A percentile compares a stretch with the other conserved stretches of the same genome.
phyloP scores from a whole-genome alignment of 1,140 invertebrate genomes.

The Drosophila asahinai region DNA sequence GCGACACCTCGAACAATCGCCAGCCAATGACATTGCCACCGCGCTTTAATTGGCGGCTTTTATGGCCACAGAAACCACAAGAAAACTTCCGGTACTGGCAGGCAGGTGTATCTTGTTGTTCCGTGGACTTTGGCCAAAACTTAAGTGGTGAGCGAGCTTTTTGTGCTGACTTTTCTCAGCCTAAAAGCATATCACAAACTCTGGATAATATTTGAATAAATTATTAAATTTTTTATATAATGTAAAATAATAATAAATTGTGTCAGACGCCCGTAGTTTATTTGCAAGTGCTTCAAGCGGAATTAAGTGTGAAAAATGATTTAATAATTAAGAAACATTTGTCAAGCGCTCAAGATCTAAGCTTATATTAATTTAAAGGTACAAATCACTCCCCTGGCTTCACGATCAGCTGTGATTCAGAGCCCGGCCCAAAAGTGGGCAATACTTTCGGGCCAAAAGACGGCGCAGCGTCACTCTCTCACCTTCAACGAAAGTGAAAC shows the following conservation, averaged over 20 bases:
- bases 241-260: not conserved
- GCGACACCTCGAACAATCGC: conserved; percentile 34
- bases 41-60: conserved; percentile 58
- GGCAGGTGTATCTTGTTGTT: conserved; percentile 15
- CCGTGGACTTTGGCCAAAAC: conserved; percentile 58
- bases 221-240: not conserved
- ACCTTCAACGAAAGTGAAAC: conserved; percentile 78
- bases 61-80: conserved; percentile 51
- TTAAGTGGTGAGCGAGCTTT: conserved; percentile 18
- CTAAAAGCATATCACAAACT: not conserved
- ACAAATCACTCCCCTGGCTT: not conserved
- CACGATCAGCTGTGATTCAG: accelerated
- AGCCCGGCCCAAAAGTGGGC: conserved; percentile 50
- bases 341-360: not conserved
- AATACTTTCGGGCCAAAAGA: not conserved
- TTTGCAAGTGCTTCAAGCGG: too few species aligned
- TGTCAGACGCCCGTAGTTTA: too few species aligned
- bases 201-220: not conserved
- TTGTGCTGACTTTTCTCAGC: not conserved
- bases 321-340: too few species aligned
- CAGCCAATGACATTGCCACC: conserved; percentile 56
- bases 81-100: conserved; percentile 63
- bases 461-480: not conserved
- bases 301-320: too few species aligned
- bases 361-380: too few species aligned